Evolutionary conservation across 2,113 vertebrate species (phyloP).

Genomic region (Cromileptes altivelis): DNA sequence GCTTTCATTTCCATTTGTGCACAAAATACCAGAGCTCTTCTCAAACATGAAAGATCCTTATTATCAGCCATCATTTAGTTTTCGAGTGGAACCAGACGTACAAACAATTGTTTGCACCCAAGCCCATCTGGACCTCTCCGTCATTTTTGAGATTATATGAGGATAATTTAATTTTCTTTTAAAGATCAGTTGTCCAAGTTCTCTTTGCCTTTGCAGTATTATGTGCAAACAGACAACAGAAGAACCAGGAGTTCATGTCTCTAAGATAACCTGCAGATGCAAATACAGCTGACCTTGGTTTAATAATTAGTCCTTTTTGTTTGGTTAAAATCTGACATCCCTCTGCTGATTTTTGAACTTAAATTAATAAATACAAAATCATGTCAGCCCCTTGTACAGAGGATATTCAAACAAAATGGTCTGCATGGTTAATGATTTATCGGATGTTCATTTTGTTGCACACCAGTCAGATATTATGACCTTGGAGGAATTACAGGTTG

Average conservation of each 20-base stretch:
- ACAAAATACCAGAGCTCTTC: slow-evolving; percentile 21
- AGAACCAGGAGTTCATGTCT: background rate
- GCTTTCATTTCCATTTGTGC: slow-evolving; percentile 23
- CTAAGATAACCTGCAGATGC: background rate
- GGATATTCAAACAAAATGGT: slow-evolving; percentile 2
- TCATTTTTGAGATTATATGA: background rate
- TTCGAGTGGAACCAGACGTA: background rate
- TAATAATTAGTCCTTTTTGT: background rate
- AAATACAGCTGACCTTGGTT: slow-evolving; percentile 15
- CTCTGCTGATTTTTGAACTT: background rate
- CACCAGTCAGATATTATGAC: slow-evolving; percentile 3
- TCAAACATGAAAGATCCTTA: background rate
- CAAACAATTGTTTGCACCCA: background rate
- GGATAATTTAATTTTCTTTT: background rate
- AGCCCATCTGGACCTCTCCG: background rate
- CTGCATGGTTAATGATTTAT: slow-evolving; percentile 51
- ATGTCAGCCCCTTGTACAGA: background rate
- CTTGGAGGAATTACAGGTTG: slow-evolving; percentile 40
- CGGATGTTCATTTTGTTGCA: slow-evolving; percentile 18
- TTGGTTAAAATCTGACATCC: background rate
- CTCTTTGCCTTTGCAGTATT: background rate
- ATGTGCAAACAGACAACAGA: slow-evolving; percentile 11
- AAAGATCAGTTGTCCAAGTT: background rate
- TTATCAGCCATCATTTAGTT: background rate
- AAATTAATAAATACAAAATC: background rate